Evolutionary conservation across 2,888 invertebrate genomes (phyloP), one percentile per base, ranked within the genome.

Genomic region (Eubasilissa splendida): DNA sequence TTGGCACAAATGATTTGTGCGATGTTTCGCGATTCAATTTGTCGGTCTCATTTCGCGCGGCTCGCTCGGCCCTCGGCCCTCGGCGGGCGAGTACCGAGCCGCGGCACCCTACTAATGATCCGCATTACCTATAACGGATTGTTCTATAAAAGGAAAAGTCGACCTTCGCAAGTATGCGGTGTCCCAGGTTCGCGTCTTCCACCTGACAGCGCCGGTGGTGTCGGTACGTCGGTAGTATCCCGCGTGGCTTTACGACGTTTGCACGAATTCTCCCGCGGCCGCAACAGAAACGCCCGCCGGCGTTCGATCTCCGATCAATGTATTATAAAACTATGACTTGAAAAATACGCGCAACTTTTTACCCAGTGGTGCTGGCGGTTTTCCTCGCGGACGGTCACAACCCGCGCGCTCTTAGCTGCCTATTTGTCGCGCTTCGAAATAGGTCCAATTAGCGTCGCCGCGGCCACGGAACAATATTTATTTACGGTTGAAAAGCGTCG

Each of bases 61-160:
- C 60, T 22, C 31, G 22, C 60, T 12, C 22, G n/a, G 31, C 31
- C 22, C 60, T 12, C 22, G n/a, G 31, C 31, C 22, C 11, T n/a
- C 22, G 54, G 50, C 53, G 22, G 71, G 14, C 53, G 42, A 33
- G 33, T 14, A 8, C 71, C 65, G 12, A 42, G 14, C 66, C 53
- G 54, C 68, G 68, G 68, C 42, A 77, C 59, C 76, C 79, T 68
- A 66, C 74, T 75, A 76, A 80, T 68, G 79, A 74, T 79, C 79
- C 33, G 66, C 76, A 70, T 50, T 68, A 42, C 78, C 79, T 14
- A 73, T 80, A 82, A 70, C 81, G 82, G 83, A 82, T 81, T 81
- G 82, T 80, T 78, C 83, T 81, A 81, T 83, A 83, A 79, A 83
- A 83, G 83, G 83, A 83, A 82, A 83, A 83, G 83, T 79, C 83